Conservation (phyloP, 1,140 invertebrate species). For the Bombus sylvicola region DNA sequence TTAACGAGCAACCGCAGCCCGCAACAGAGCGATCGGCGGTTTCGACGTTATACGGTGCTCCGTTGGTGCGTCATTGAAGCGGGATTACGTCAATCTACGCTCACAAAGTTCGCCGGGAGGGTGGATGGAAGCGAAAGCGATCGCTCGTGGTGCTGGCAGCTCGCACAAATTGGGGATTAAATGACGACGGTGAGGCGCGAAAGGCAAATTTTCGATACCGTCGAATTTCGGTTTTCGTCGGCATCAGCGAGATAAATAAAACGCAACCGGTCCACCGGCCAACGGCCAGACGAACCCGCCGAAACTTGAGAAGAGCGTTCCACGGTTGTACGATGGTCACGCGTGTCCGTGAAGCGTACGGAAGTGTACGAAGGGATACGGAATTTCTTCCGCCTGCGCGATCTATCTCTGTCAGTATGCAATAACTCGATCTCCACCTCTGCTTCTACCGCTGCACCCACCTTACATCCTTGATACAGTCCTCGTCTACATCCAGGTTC, state of each 20-base stretch:
- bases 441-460: background rate
- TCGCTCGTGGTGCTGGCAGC: constrained; percentile 66
- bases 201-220: constrained; percentile 52
- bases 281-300: accelerated
- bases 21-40: constrained; percentile 69
- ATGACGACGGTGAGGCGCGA: constrained; percentile 64
- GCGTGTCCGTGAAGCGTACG: no score
- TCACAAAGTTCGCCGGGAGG: constrained; percentile 66
- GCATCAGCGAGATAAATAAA: background rate
- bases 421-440: constrained; percentile 57
- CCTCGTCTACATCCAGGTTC: background rate
- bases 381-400: constrained; percentile 48
- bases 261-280: background rate
- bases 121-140: constrained; percentile 58
- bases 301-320: no score
- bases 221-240: constrained; percentile 31
- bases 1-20: constrained; percentile 67
- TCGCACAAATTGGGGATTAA: constrained; percentile 70
- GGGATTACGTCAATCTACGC: constrained; percentile 70
- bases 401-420: constrained; percentile 74
- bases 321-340: no score
- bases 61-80: constrained; percentile 66
- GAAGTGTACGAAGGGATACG: background rate
- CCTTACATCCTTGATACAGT: background rate
- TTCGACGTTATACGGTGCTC: constrained; percentile 63